Percentiles rank a stretch among this genome's conserved stretches.
Conservation (phyloP, 2,888 invertebrate genomes). For the Sepioteuthis lessoniana region DNA sequence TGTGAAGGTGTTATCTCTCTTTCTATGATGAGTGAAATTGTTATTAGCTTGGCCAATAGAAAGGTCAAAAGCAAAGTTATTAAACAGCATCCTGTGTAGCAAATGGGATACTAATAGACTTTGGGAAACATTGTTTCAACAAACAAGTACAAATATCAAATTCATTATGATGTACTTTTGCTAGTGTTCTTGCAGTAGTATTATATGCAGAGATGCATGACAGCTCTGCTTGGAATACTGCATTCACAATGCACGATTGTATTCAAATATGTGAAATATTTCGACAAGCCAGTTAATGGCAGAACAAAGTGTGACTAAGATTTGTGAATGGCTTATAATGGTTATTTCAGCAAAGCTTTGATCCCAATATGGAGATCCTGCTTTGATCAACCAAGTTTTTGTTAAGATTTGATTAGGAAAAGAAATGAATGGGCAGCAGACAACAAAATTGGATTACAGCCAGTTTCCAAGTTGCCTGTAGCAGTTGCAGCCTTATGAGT, state of each 20-base stretch:
- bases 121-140: conserved; percentile 26
- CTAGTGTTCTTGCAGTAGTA: not conserved
- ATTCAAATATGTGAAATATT: conserved; percentile 33
- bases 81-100: not conserved
- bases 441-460: conserved; percentile 21
- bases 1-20: not conserved
- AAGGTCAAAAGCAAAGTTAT: not conserved
- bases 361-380: conserved; percentile 33
- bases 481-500: not conserved
- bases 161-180: conserved; percentile 34
- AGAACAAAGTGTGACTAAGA: conserved; percentile 21
- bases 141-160: not conserved
- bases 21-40: no score
- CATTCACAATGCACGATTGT: not conserved
- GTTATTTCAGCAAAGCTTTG: conserved; percentile 4
- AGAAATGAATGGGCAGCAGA: conserved; percentile 10
- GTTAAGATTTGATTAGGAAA: conserved; percentile 33
- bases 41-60: not conserved
- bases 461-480: conserved; percentile 8
- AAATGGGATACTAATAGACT: not conserved
- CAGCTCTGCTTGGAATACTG: not conserved
- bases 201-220: conserved; percentile 38
- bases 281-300: conserved; percentile 8
- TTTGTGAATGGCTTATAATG: not conserved
- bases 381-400: conserved; percentile 33